A percentile compares a stretch with the other conserved stretches of the same genome.
Conservation (phyloP, 2,797 vertebrate species). For the Semotilus atromaculatus region DNA sequence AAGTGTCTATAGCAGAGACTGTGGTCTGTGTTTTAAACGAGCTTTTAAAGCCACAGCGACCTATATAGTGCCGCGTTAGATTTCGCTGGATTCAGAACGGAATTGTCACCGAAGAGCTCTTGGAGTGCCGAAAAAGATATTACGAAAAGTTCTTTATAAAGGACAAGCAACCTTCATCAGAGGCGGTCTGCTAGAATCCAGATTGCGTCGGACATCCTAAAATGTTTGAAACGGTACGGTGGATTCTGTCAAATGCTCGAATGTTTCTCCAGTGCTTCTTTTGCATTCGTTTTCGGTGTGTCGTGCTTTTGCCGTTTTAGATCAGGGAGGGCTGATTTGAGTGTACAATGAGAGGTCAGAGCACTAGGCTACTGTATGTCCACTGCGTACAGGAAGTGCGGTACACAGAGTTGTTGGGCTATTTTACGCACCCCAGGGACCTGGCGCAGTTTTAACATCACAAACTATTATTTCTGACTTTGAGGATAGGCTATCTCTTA, state of each 20-base stretch:
- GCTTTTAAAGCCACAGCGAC: constrained; percentile 81
- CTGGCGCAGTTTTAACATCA: constrained; percentile 19
- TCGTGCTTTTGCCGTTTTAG: constrained; percentile 27
- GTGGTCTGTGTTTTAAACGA: constrained; percentile 55
- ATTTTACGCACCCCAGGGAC: constrained; percentile 43
- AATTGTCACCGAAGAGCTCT: constrained; percentile 60
- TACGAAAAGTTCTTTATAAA: constrained; percentile 67
- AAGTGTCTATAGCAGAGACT: constrained; percentile 65
- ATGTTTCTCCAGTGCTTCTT: background rate
- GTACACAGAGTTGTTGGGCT: constrained; percentile 29
- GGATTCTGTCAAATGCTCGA: constrained; percentile 41
- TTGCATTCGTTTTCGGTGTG: constrained; percentile 23
- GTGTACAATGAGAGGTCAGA: constrained; percentile 23
- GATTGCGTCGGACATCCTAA: constrained; percentile 75
- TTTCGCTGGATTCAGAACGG: constrained; percentile 60
- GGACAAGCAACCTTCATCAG: constrained; percentile 66
- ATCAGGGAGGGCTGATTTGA: constrained; percentile 32
- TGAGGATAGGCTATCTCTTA: background rate
- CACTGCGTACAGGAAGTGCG: constrained; percentile 44
- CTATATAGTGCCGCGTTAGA: constrained; percentile 64
- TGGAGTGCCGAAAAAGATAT: constrained; percentile 57
- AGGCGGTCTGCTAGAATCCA: constrained; percentile 66
- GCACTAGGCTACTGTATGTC: constrained; percentile 21
- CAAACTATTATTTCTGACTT: constrained; percentile 20
- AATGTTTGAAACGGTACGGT: constrained; percentile 84